phyloP scores from a whole-genome alignment of 2,797 vertebrate species.

The Acipenser oxyrinchus region DNA sequence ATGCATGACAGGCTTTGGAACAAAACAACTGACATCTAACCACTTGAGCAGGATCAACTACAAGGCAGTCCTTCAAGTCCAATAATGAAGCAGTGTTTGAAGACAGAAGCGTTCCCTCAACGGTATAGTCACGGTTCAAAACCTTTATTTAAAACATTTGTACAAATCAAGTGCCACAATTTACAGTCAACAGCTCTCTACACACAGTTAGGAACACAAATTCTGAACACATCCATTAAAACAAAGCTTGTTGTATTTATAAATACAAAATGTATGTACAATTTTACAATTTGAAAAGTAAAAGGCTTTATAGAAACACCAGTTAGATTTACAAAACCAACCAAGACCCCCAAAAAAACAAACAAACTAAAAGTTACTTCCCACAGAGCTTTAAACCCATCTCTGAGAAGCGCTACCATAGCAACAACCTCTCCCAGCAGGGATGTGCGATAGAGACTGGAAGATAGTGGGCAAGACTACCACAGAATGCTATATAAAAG shows the following conservation, averaged over 20 bases:
- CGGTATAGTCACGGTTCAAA: conserved; percentile 43
- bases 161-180: conserved; percentile 63
- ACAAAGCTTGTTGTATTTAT: conserved; percentile 8
- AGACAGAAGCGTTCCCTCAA: background rate
- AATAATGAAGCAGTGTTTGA: too few relatives aligned
- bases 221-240: background rate
- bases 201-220: too few relatives aligned
- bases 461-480: too few relatives aligned
- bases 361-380: background rate
- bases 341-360: background rate
- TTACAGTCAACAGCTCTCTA: background rate
- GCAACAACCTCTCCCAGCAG: too few relatives aligned
- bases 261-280: conserved; percentile 26
- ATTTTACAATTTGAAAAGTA: conserved; percentile 16
- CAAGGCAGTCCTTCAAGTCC: too few relatives aligned
- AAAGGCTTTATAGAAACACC: conserved; percentile 16
- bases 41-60: too few relatives aligned
- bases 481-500: too few relatives aligned
- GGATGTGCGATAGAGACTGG: too few relatives aligned
- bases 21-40: too few relatives aligned
- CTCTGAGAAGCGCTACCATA: too few relatives aligned
- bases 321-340: conserved; percentile 13
- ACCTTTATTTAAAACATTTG: conserved; percentile 30
- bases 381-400: too few relatives aligned
- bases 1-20: too few relatives aligned